These are phyloP conservation scores for Conger conger DNA, from an alignment of 2,113 vertebrate species.

Conservation along the genomic window DNA sequence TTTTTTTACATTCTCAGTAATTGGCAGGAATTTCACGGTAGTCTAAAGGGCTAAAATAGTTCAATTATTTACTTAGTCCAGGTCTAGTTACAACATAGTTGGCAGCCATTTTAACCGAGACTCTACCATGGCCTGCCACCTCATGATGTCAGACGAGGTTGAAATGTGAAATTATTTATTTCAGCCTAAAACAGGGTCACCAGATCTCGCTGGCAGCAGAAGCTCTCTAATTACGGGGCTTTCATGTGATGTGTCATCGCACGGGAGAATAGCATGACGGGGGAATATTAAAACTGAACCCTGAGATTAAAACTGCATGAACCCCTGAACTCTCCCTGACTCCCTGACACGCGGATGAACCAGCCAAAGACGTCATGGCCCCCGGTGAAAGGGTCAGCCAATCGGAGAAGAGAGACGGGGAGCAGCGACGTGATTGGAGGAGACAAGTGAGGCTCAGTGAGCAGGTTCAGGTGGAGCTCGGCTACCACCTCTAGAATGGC, in stretches of 20 bases:
- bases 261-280: slow-evolving; percentile 22
- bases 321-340: slow-evolving; percentile 65
- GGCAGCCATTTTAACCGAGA: background rate
- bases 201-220: background rate
- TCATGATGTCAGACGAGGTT: background rate
- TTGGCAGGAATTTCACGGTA: too few species aligned
- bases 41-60: too few species aligned
- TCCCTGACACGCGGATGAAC: slow-evolving; percentile 32
- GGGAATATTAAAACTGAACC: slow-evolving; percentile 20
- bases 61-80: too few species aligned
- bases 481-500: too few species aligned
- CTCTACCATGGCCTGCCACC: background rate
- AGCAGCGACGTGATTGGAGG: background rate
- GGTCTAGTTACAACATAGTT: background rate
- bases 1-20: too few species aligned
- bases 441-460: background rate
- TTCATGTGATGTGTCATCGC: slow-evolving; percentile 31
- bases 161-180: background rate
- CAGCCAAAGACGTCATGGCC: background rate
- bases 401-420: background rate
- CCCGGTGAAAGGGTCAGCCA: background rate
- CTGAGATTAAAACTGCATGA: slow-evolving; percentile 71
- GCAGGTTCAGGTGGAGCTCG: background rate
- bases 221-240: slow-evolving; percentile 39
- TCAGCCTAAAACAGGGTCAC: slow-evolving; percentile 24